Conservation (phyloP, 2,888 invertebrate species). For the Rhamphomyia laevipes region DNA sequence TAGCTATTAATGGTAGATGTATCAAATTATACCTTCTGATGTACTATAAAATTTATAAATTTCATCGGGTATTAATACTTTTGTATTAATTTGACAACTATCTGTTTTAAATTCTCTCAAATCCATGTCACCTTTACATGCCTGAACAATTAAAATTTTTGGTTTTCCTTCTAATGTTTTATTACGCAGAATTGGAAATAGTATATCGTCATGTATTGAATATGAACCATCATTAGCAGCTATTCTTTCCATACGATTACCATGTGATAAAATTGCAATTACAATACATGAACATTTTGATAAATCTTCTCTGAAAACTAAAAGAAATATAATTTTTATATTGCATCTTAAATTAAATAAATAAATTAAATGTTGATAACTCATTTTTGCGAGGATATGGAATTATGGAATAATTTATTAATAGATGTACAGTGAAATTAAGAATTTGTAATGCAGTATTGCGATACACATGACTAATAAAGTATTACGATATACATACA, state of each 20-base stretch:
- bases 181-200: slow-evolving; percentile 32
- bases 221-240: slow-evolving; percentile 30
- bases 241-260: slow-evolving; percentile 25
- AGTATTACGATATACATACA: too few relatives aligned
- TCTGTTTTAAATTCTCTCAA: slow-evolving; percentile 24
- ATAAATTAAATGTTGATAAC: background rate
- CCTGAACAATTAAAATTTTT: slow-evolving; percentile 34
- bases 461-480: too few relatives aligned
- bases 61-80: slow-evolving; percentile 21
- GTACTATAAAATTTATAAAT: slow-evolving; percentile 35
- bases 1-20: too few relatives aligned
- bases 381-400: too few relatives aligned
- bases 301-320: slow-evolving; percentile 29
- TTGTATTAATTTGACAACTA: slow-evolving; percentile 19
- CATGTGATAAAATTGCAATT: slow-evolving; percentile 31
- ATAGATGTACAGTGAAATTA: too few relatives aligned
- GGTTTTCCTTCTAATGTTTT: slow-evolving; percentile 28
- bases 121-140: slow-evolving; percentile 29
- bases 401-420: too few relatives aligned
- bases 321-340: slow-evolving; percentile 2
- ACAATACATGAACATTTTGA: slow-evolving; percentile 27
- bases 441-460: too few relatives aligned
- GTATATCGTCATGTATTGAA: slow-evolving; percentile 27
- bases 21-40: slow-evolving; percentile 25
- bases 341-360: background rate